A percentile compares a stretch with the other conserved stretches of the same genome.
These are phyloP conservation scores for Tolypeutes matacus DNA, from an alignment of 2,797 vertebrate genomes.

Conservation along the genomic window DNA sequence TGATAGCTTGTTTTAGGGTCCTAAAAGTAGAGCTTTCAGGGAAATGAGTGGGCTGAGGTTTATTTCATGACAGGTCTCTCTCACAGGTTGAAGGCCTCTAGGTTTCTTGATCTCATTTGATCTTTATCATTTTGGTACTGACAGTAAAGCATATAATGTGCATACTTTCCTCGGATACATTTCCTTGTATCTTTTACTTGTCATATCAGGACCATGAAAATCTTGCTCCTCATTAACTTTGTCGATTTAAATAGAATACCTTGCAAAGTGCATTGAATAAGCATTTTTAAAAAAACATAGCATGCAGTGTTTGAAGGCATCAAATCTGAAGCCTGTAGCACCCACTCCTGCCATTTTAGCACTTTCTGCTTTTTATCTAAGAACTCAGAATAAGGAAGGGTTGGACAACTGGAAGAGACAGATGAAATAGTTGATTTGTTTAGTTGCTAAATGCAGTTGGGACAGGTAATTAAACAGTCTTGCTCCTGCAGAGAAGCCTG, in stretches of 20 bases:
- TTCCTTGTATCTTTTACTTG: slow-evolving; percentile 23
- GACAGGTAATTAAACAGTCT: slow-evolving; percentile 71
- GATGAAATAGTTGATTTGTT: slow-evolving; percentile 68
- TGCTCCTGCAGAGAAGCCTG: slow-evolving; percentile 43
- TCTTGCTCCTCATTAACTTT: slow-evolving; percentile 35
- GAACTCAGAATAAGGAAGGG: neutral
- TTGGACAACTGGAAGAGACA: slow-evolving; percentile 40
- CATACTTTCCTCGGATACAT: neutral
- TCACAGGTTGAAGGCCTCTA: neutral
- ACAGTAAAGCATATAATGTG: slow-evolving; percentile 13
- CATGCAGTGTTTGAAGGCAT: neutral
- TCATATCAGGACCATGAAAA: slow-evolving; percentile 49
- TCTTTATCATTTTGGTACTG: slow-evolving; percentile 21
- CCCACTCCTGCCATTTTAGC: slow-evolving; percentile 33
- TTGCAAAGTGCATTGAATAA: neutral
- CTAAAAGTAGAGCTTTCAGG: slow-evolving; percentile 29
- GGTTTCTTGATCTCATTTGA: slow-evolving; percentile 43
- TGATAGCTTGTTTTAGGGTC: slow-evolving; percentile 48
- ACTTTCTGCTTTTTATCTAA: slow-evolving; percentile 14
- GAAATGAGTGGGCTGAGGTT: neutral
- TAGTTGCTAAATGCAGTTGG: slow-evolving; percentile 66
- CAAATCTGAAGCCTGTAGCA: slow-evolving; percentile 18
- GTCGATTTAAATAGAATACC: slow-evolving; percentile 55
- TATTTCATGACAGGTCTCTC: slow-evolving; percentile 7
- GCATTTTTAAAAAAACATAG: neutral